phyloP scores from a whole-genome alignment of 2,113 vertebrate species.

The Cephalopholis sonnerati region DNA sequence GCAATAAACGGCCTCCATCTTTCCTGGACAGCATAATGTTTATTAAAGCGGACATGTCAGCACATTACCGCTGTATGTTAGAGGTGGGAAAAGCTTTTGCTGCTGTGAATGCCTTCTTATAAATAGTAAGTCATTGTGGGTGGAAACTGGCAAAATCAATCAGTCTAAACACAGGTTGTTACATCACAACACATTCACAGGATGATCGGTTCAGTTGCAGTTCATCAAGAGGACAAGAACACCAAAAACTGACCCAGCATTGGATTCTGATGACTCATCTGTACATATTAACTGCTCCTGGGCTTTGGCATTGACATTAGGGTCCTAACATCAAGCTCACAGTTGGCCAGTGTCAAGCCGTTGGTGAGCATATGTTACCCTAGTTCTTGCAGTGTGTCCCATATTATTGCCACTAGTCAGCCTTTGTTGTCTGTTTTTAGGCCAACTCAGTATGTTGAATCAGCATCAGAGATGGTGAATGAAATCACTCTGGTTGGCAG shows the following conservation, averaged over 20 bases:
- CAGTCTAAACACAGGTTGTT: background rate
- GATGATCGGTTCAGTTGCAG: background rate
- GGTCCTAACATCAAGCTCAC: too few relatives aligned
- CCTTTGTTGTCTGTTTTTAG: too few relatives aligned
- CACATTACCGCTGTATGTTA: background rate
- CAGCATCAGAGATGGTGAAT: too few relatives aligned
- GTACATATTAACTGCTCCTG: background rate
- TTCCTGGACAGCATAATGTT: background rate
- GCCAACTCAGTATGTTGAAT: too few relatives aligned
- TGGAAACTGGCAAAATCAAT: background rate
- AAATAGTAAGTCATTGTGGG: background rate
- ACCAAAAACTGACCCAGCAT: background rate
- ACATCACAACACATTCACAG: background rate
- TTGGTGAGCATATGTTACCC: too few relatives aligned
- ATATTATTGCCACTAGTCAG: too few relatives aligned
- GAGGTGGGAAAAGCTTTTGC: slow-evolving; percentile 1
- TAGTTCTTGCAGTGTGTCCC: too few relatives aligned
- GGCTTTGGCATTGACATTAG: background rate
- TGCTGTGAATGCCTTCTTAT: background rate
- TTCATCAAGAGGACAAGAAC: background rate
- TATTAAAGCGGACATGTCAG: background rate
- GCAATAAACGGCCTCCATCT: background rate
- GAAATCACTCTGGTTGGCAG: too few relatives aligned
- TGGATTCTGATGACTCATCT: background rate
- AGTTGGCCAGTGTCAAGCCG: too few relatives aligned